A percentile compares a stretch with the other conserved stretches of the same genome.
phyloP scores from a whole-genome alignment of 2,113 vertebrate genomes.

The Tyto alba region DNA sequence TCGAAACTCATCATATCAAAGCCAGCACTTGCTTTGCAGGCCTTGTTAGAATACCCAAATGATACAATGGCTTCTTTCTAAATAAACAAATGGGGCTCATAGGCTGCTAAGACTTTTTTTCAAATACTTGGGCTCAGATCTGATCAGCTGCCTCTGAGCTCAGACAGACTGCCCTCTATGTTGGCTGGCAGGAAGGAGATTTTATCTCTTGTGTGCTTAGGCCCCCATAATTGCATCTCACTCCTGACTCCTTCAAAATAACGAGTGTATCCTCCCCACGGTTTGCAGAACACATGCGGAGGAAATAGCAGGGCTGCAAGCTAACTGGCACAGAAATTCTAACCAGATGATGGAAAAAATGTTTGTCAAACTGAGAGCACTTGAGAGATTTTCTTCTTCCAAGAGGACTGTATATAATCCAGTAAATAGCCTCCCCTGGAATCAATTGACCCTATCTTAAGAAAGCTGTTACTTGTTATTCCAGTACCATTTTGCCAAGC shows the following conservation, averaged over 20 bases:
- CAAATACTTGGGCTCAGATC: conserved; percentile 58
- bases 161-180: conserved; percentile 77
- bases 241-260: conserved; percentile 79
- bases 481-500: conserved; percentile 33
- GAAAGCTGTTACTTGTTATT: conserved; percentile 52
- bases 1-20: conserved; percentile 76
- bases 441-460: conserved; percentile 34
- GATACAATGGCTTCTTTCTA: conserved; percentile 88
- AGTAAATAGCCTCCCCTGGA: conserved; percentile 57
- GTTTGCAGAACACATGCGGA: conserved; percentile 74
- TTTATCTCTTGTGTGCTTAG: conserved; percentile 73
- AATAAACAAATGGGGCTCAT: conserved; percentile 83
- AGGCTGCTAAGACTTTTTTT: conserved; percentile 74
- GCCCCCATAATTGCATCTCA: conserved; percentile 81
- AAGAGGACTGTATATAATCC: conserved; percentile 44
- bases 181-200: conserved; percentile 68
- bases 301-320: conserved; percentile 79
- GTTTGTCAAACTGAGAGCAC: conserved; percentile 62
- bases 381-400: conserved; percentile 60
- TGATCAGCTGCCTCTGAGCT: conserved; percentile 68
- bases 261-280: conserved; percentile 59
- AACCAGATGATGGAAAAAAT: conserved; percentile 80
- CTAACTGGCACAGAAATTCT: conserved; percentile 78
- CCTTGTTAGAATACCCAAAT: conserved; percentile 81
- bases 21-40: conserved; percentile 71